These are phyloP conservation scores for Drosophila persimilis DNA, from an alignment of 1,140 invertebrate genomes.

Conservation along the genomic window DNA sequence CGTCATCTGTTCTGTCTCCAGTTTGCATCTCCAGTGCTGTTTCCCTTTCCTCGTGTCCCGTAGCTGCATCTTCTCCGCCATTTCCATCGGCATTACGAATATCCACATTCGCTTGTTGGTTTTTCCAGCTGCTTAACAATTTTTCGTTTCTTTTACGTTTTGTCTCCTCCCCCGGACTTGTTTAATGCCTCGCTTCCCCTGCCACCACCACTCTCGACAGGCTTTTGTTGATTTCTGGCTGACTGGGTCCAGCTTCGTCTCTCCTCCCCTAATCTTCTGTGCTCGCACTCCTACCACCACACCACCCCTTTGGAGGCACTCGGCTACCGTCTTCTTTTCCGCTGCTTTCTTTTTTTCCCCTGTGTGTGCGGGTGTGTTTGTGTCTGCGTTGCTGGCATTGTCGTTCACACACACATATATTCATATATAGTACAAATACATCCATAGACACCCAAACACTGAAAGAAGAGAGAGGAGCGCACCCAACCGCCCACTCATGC, in stretches of 20 bases:
- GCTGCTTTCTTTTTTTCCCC: constrained; percentile 11
- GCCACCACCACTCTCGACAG: constrained; percentile 51
- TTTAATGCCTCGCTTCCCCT: background rate
- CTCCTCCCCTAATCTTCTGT: constrained; percentile 21
- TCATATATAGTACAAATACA: constrained; percentile 1
- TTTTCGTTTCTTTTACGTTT: constrained; percentile 32
- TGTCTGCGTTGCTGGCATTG: constrained; percentile 26
- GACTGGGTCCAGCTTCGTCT: constrained; percentile 51
- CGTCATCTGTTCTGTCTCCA: constrained; percentile 14
- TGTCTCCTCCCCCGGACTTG: background rate
- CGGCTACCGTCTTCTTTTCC: constrained; percentile 19
- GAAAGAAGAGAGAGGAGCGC: background rate
- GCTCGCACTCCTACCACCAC: background rate
- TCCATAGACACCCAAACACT: background rate
- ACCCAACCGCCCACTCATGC: background rate
- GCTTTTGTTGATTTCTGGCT: constrained; percentile 77
- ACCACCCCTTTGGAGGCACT: constrained; percentile 7
- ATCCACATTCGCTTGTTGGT: constrained; percentile 53
- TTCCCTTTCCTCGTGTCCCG: constrained; percentile 6
- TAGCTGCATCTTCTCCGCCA: constrained; percentile 28
- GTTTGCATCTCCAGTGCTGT: constrained; percentile 20
- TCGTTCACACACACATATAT: constrained; percentile 25
- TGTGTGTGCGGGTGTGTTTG: constrained; percentile 6
- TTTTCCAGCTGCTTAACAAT: constrained; percentile 55
- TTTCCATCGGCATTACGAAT: constrained; percentile 31